These are phyloP conservation scores for Balanococcus diminutus DNA, from an alignment of 2,888 invertebrate species.

Conservation along the genomic window DNA sequence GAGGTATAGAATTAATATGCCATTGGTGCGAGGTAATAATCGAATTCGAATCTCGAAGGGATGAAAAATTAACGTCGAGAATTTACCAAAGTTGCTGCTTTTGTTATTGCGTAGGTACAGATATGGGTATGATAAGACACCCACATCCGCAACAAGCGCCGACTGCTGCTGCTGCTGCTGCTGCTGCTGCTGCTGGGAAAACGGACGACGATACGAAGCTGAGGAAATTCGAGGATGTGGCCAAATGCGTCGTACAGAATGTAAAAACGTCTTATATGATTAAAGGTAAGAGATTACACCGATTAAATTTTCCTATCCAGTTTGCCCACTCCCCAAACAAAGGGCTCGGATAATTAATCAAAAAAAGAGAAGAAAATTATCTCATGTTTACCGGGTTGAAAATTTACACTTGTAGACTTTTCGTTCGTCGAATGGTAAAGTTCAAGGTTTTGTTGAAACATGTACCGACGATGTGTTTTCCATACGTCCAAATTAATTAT, in stretches of 20 bases:
- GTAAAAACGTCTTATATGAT: conserved; percentile 27
- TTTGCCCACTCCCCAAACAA: no score
- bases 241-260: conserved; percentile 26
- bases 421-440: not conserved
- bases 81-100: not conserved
- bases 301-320: not conserved
- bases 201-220: not conserved
- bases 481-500: not conserved
- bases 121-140: conserved; percentile 17
- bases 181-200: not conserved
- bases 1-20: no score
- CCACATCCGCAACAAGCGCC: not conserved
- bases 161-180: not conserved
- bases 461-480: not conserved
- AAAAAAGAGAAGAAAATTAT: not conserved
- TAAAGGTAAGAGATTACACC: conserved; percentile 8
- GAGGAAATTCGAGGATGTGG: conserved; percentile 16
- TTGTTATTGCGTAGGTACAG: not conserved
- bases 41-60: not conserved
- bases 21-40: not conserved
- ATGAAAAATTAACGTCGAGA: not conserved
- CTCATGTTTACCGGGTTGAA: not conserved
- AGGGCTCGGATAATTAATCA: not conserved
- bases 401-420: not conserved
- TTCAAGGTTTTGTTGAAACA: conserved; percentile 6